Evolutionary conservation across 2,797 vertebrate genomes (phyloP), one percentile per base, ranked within the genome.

Genomic region (Gymnoscopelus microlampas): DNA sequence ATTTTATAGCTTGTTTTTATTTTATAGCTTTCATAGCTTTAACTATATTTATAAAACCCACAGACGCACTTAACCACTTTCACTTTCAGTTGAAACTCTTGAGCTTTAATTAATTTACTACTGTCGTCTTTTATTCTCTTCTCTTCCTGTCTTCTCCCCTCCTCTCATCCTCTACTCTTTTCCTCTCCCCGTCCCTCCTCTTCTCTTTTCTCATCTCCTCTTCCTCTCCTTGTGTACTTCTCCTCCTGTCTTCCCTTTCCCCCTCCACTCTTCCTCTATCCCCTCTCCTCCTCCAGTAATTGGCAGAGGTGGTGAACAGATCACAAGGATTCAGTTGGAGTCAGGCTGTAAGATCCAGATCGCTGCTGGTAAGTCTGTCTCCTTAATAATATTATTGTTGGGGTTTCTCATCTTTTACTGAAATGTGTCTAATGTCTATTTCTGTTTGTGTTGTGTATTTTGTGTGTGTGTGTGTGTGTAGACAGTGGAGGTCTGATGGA

Each of bases 341-440:
- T 98, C 97, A 5, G 97, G 97, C 85, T 99, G 98, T 84, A 99
- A 98, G 94, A 99, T 99, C 91, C 98, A 98, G 90, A 99, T 99
- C 35, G 97, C 97, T 74, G 94, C 96, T 79, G 98, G 98, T 99
- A 93, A 54, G 76, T 69, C 15, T 9, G 12, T 50, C 23, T 19
- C 5, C 32, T 44, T 44, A 10, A 44, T 39, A 9, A 44, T 44
- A 10, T 44, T 8, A 44, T 9, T 10, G 39, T 9, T 44, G 8
- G 10, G 13, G 8, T 48, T 19, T 47, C 53, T 47, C 12, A 7
- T 11, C 23, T 3, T 9, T 4, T 57, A 24, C 6, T 29, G 13
- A 9, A 29, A 26, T 58, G 23, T 66, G 23, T 63, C 2, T 53
- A 12, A 8, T 58, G 24, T 67, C 14, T 39, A 1, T 60, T 10